Base-by-base conservation (phyloP, 2,113 vertebrate species). In the Cygnus buccinator region DNA sequence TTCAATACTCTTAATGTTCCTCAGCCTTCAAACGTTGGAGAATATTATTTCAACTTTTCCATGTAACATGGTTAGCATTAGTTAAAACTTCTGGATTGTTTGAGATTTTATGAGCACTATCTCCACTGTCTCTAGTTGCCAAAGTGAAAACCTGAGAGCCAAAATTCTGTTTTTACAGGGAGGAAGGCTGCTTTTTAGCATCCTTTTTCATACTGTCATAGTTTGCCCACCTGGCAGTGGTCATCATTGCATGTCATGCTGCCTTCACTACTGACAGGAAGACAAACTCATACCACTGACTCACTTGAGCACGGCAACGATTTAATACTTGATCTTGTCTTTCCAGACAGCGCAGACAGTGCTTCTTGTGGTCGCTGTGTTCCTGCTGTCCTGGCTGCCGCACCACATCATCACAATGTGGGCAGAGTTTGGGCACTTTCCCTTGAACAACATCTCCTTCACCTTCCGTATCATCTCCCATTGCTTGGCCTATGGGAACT, bases 341-440 rank as follows among this genome's bases (percentile, higher is more conserved):
- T 82, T 58, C 7, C 96, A 99, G 98, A 99, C 98, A 1, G 98
- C 98, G 0, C 98, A 99, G 98, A 99, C 97, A 0, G 98, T 98
- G 31, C 97, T 99, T 29, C 97, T 99, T 4, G 96, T 99, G 26
- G 96, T 99, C 3, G 54, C 98, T 0, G 97, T 97, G 16, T 99
- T 99, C 95, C 97, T 98, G 87, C 81, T 99, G 75, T 99, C 98
- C 93, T 99, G 98, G 98, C 96, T 98, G 97, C 98, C 99, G 0
- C 98, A 99, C 71, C 98, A 99, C 96, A 96, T 99, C 96, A 98
- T 99, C 76, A 97, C 95, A 20, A 98, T 98, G 98, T 99, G 98
- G 98, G 98, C 97, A 79, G 98, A 98, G 92, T 99, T 99, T 6
- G 98, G 98, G 58, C 83, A 35, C 3, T 98, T 99, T 79, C 98